Percentiles rank a stretch among this genome's conserved stretches.
These are phyloP conservation scores for Cotesia chilonis DNA, from an alignment of 1,140 invertebrate genomes.

Conservation along the genomic window DNA sequence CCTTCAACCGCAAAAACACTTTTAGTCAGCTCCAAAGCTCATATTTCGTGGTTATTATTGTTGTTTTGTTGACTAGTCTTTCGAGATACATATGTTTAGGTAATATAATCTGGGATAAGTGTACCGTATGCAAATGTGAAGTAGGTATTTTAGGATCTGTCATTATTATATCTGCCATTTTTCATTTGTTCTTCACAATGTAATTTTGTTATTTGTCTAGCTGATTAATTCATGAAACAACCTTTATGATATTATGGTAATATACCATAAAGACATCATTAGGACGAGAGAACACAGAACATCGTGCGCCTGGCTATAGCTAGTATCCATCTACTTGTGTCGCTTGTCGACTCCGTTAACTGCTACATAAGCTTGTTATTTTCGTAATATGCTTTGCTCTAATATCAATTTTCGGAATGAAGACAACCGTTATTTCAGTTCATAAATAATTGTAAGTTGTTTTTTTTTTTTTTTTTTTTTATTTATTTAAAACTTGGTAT, in stretches of 20 bases:
- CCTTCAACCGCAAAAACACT: neutral
- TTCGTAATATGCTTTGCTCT: neutral
- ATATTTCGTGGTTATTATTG: constrained; percentile 2
- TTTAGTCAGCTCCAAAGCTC: constrained; percentile 1
- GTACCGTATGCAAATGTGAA: too few relatives aligned
- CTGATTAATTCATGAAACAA: neutral
- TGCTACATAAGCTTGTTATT: neutral
- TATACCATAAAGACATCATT: constrained; percentile 12
- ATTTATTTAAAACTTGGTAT: too few relatives aligned
- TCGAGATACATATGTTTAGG: too few relatives aligned
- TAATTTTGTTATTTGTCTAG: constrained; percentile 4
- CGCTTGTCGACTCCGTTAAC: constrained; percentile 27
- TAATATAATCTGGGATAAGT: too few relatives aligned
- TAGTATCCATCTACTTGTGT: constrained; percentile 16
- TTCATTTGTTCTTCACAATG: neutral
- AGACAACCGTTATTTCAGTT: neutral
- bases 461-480: too few relatives aligned
- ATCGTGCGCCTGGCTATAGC: constrained; percentile 18
- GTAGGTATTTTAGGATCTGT: neutral
- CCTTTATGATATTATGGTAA: neutral
- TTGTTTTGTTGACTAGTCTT: too few relatives aligned
- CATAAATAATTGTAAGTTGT: too few relatives aligned
- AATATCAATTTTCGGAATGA: neutral
- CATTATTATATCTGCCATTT: too few relatives aligned
- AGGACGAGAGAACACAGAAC: neutral